Evolutionary conservation across 2,888 invertebrate species (phyloP).

Genomic region (Dendrolimus houi): DNA sequence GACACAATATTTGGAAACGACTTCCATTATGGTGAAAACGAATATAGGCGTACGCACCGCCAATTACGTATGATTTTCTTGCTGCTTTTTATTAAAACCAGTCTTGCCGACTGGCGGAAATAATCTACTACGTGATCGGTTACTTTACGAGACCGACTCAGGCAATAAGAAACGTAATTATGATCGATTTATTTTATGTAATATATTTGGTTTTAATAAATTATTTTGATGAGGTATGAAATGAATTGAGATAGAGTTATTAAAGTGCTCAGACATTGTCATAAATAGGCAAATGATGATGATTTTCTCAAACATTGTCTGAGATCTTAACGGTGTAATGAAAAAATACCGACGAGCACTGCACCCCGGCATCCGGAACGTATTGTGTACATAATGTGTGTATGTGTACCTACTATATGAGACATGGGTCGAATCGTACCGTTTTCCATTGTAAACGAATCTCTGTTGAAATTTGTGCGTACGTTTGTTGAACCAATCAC

Average conservation of each 20-base stretch:
- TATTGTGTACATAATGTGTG: constrained; percentile 18
- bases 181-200: no score
- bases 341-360: constrained; percentile 17
- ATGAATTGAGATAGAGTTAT: no score
- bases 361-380: constrained; percentile 18
- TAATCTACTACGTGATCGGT: constrained; percentile 1
- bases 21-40: no score
- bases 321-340: constrained; percentile 1
- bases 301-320: neutral
- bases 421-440: constrained; percentile 38
- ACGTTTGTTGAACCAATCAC: constrained; percentile 61
- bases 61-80: neutral
- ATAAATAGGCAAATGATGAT: neutral
- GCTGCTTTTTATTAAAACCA: neutral
- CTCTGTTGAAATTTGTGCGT: constrained; percentile 52
- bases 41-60: neutral
- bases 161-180: neutral
- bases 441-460: constrained; percentile 60
- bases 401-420: constrained; percentile 13
- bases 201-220: no score
- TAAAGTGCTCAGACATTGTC: no score
- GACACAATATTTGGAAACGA: constrained; percentile 7
- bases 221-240: no score
- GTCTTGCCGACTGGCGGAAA: neutral
- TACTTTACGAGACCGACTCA: neutral